Conservation (phyloP, 2,888 invertebrate genomes). For the Troglohyphantes excavatus region DNA sequence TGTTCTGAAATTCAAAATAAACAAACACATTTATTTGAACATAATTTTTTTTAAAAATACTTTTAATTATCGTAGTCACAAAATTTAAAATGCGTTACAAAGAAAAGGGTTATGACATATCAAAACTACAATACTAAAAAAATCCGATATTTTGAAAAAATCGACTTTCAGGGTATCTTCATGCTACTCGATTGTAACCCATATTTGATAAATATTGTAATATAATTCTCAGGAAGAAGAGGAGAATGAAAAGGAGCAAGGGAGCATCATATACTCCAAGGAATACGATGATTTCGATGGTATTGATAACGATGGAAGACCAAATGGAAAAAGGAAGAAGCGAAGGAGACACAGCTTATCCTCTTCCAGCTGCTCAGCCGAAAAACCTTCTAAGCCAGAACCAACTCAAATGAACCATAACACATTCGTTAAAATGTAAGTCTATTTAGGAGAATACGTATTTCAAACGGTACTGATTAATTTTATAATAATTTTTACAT, state of each 20-base stretch:
- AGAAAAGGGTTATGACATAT: too few species aligned
- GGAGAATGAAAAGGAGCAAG: constrained; percentile 86
- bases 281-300: constrained; percentile 82
- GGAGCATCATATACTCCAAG: constrained; percentile 84
- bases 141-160: too few species aligned
- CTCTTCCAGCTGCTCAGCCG: constrained; percentile 56
- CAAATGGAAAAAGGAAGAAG: constrained; percentile 47
- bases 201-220: too few species aligned
- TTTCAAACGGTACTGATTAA: background rate
- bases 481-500: background rate
- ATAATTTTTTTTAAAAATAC: too few species aligned
- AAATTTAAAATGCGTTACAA: too few species aligned
- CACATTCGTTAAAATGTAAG: constrained; percentile 66
- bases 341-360: constrained; percentile 57
- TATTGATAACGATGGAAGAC: constrained; percentile 78
- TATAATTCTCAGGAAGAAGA: constrained; percentile 80
- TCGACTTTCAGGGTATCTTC: too few species aligned
- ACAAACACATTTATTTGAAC: too few species aligned
- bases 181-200: too few species aligned
- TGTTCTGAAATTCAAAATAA: too few species aligned
- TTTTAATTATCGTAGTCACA: too few species aligned
- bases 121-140: too few species aligned
- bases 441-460: background rate
- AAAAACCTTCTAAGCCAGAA: constrained; percentile 63
- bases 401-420: constrained; percentile 74